Evolutionary conservation across 2,113 vertebrate genomes (phyloP).

Genomic region (Zosterops pallidus): DNA sequence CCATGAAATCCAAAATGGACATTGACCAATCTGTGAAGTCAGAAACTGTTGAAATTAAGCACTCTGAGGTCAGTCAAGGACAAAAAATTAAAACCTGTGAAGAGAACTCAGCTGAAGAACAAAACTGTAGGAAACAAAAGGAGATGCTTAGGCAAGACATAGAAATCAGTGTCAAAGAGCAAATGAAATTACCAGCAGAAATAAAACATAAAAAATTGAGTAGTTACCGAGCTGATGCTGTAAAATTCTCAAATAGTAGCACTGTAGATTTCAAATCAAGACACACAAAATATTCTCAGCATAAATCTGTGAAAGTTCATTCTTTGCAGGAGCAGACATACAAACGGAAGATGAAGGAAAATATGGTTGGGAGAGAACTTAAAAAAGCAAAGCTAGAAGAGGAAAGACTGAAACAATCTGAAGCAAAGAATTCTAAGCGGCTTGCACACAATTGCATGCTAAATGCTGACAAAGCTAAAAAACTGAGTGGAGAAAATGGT

Average conservation of each 20-base stretch:
- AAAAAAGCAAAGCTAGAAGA: slow-evolving; percentile 28
- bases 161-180: background rate
- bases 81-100: slow-evolving; percentile 25
- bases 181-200: background rate
- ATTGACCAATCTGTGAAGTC: background rate
- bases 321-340: slow-evolving; percentile 47
- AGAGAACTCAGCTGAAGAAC: background rate
- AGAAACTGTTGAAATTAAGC: slow-evolving; percentile 33
- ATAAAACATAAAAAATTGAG: background rate
- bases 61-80: background rate
- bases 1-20: background rate
- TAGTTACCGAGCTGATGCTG: background rate
- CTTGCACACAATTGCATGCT: background rate
- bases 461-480: slow-evolving; percentile 41
- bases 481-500: background rate
- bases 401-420: background rate
- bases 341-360: slow-evolving; percentile 58
- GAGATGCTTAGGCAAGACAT: background rate
- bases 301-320: slow-evolving; percentile 23
- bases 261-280: background rate
- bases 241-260: background rate
- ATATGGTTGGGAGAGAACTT: background rate
- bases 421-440: background rate
- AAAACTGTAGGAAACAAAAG: background rate
- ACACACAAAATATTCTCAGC: background rate